Evolutionary conservation across 2,113 vertebrate genomes (phyloP).

Genomic region (Osmerus eperlanus): DNA sequence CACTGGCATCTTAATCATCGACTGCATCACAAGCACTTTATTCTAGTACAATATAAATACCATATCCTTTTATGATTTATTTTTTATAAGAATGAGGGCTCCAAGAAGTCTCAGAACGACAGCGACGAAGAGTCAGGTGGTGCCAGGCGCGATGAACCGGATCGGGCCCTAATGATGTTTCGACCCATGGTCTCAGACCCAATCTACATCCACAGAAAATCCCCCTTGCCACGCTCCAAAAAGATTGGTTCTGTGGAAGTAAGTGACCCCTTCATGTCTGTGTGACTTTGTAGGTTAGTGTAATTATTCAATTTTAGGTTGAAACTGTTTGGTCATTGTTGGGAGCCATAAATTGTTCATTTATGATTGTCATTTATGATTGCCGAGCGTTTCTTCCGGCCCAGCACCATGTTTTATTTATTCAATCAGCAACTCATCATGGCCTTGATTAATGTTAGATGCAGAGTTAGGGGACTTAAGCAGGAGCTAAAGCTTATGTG

Average conservation of each 20-base stretch:
- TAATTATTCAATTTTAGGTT: neutral
- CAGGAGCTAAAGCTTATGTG: no score
- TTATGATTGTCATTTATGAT: no score
- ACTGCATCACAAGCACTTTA: neutral
- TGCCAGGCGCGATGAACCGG: slow-evolving; percentile 78
- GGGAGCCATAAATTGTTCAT: no score
- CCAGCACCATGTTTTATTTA: no score
- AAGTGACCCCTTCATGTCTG: slow-evolving; percentile 61
- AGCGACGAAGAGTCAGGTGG: slow-evolving; percentile 76
- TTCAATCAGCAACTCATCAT: no score
- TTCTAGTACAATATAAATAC: neutral
- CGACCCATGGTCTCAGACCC: slow-evolving; percentile 87
- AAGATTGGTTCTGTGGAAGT: slow-evolving; percentile 85
- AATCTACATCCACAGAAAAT: slow-evolving; percentile 89
- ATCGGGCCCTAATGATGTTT: slow-evolving; percentile 80
- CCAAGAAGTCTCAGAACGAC: slow-evolving; percentile 69
- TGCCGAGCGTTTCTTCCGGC: no score
- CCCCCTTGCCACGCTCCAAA: slow-evolving; percentile 81
- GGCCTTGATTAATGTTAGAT: no score
- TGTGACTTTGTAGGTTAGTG: neutral
- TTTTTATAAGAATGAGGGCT: slow-evolving; percentile 74
- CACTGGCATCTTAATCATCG: no score
- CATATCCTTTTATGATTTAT: neutral
- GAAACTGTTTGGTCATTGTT: neutral
- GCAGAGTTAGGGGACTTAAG: no score